Evolutionary conservation across 2,113 vertebrate genomes (phyloP).

Genomic region (Dromiciops gliroides): DNA sequence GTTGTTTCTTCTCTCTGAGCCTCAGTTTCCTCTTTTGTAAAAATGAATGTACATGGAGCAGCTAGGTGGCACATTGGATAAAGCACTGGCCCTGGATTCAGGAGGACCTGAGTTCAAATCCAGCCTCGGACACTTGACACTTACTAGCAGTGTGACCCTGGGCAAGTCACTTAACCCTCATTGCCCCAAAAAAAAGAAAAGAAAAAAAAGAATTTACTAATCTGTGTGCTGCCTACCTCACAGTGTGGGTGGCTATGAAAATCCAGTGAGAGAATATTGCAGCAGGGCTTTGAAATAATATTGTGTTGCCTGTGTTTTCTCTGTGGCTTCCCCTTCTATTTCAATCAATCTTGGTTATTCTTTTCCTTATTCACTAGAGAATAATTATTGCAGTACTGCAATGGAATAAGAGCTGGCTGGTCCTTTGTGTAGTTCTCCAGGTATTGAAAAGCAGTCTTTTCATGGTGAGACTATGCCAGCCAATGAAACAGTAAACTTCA

Average conservation of each 20-base stretch:
- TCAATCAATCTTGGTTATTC: neutral
- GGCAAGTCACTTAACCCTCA: too few relatives aligned
- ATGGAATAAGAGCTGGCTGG: neutral
- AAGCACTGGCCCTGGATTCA: too few relatives aligned
- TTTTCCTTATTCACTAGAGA: neutral
- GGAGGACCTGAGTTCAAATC: too few relatives aligned
- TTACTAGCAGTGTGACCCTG: too few relatives aligned
- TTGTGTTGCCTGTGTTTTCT: neutral
- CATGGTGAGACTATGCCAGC: neutral
- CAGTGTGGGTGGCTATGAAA: neutral
- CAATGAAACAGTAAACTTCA: neutral
- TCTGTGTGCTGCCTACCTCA: neutral
- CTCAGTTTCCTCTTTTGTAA: neutral
- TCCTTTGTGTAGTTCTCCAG: neutral
- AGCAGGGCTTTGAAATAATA: neutral
- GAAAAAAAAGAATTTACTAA: neutral
- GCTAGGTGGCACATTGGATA: too few relatives aligned
- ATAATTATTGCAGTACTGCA: neutral
- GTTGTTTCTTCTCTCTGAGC: neutral
- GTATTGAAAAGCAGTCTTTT: neutral
- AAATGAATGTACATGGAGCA: too few relatives aligned
- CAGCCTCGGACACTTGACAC: too few relatives aligned
- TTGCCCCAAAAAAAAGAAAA: too few relatives aligned
- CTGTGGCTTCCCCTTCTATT: neutral
- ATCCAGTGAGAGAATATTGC: neutral